Conservation (phyloP, 2,888 invertebrate species). For the Micropterix aruncella region DNA sequence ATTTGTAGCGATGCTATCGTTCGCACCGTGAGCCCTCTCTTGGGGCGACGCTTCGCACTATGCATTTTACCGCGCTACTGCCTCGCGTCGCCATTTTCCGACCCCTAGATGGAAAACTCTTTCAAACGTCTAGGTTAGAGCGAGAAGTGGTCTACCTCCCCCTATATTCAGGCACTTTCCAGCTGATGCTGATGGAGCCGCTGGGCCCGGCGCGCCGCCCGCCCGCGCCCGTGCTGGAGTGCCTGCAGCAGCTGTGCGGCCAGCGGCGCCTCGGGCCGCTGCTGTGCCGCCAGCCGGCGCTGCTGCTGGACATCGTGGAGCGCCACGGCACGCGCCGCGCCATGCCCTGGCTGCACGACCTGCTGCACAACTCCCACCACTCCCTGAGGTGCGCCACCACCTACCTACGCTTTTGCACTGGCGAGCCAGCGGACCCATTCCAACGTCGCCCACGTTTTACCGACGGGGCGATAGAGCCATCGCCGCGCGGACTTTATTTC, state of each 20-base stretch:
- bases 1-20: too few relatives aligned
- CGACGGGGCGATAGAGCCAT: too few relatives aligned
- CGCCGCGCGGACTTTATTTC: too few relatives aligned
- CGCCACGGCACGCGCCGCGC: constrained; percentile 80
- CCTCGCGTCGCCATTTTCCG: too few relatives aligned
- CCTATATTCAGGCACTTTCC: too few relatives aligned
- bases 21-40: too few relatives aligned
- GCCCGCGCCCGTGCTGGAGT: constrained; percentile 62
- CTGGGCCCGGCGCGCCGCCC: constrained; percentile 71
- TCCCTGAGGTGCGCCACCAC: constrained; percentile 40
- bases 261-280: constrained; percentile 76
- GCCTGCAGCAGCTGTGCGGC: constrained; percentile 62
- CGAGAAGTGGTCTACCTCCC: too few relatives aligned
- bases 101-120: too few relatives aligned
- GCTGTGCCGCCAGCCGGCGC: constrained; percentile 84
- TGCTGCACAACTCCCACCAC: constrained; percentile 84
- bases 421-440: not conserved
- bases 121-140: too few relatives aligned
- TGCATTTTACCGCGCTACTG: too few relatives aligned
- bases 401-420: not conserved
- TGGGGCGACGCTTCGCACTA: too few relatives aligned
- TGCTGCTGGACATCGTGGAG: constrained; percentile 85
- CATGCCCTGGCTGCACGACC: constrained; percentile 94
- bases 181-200: constrained; percentile 76
- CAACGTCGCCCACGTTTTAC: constrained; percentile 2